Evolutionary conservation across 2,797 vertebrate species (phyloP).

Genomic region (Hipposideros larvatus): DNA sequence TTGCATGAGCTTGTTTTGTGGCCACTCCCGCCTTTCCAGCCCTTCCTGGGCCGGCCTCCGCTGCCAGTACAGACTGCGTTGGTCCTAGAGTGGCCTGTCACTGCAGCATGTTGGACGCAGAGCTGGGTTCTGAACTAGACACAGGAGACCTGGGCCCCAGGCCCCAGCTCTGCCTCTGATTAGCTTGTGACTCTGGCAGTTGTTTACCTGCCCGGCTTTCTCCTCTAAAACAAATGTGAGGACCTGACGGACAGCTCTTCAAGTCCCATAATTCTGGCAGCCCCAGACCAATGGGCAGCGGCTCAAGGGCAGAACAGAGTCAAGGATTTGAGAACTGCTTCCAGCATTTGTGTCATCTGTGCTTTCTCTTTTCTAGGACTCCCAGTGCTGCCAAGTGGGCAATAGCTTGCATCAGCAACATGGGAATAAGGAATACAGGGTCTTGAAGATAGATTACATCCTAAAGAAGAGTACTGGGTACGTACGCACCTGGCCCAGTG

Average conservation of each 20-base stretch:
- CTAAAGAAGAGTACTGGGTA: constrained; percentile 99
- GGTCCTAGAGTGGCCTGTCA: not conserved
- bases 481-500: constrained; percentile 50
- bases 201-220: not conserved
- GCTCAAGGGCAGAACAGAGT: not conserved
- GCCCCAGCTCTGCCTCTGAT: not conserved
- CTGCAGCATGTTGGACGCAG: not conserved
- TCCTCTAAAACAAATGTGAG: not conserved
- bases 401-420: constrained; percentile 99
- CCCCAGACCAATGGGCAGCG: not conserved
- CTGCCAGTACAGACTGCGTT: not conserved
- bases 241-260: not conserved
- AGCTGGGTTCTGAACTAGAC: not conserved
- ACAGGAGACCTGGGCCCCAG: not conserved
- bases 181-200: not conserved
- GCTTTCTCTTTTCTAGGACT: constrained; percentile 90
- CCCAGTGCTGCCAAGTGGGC: constrained; percentile 97
- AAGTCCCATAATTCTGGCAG: not conserved
- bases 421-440: too few species aligned
- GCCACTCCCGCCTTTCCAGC: not conserved
- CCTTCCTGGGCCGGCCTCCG: not conserved
- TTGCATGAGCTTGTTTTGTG: not conserved
- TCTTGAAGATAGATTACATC: constrained; percentile 97
- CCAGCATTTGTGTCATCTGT: fast-evolving
- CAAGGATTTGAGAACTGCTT: not conserved